Evolutionary conservation across 1,140 invertebrate species (phyloP), one percentile per base, ranked within the genome.

Genomic region (Mamestra configurata): DNA sequence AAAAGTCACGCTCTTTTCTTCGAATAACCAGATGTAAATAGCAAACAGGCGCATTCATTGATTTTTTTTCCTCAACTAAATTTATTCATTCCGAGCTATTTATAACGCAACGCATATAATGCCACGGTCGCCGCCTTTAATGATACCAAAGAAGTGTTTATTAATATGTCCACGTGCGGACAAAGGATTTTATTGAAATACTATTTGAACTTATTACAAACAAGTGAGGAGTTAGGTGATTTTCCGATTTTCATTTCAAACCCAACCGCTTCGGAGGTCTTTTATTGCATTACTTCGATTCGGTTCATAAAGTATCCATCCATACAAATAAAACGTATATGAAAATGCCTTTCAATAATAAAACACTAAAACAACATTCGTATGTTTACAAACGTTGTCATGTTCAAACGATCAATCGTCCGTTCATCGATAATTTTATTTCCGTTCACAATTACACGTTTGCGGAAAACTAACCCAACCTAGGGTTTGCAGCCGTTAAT

Each of bases 401-500:
- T 1, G 20, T 68, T 15, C 5, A 46, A 22, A 27, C 22, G 22
- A 49, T 49, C 66, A 27, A 70, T 27, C 15, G 66, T 70, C 40
- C 11, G 68, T 43, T 4, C 37, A 71, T 53, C 68, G 49, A 71
- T 71, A 51, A 71, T 51, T 71, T 71, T 57, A 57, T 73, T 57
- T 40, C 71, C 53, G 53, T 66, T 64, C 43, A 49, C 59, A 35
- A 77, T 78, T 73, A 77, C 59, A 84, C 59, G 71, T 57, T 77
- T 76, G 27, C 79, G 77, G 77, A 79, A 81, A 81, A 72, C 73
- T 77, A 71, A 78, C 46, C 59, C 24, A 53, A 40, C 53, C 27
- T 53, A 20, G 27, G 66, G 59, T 18, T 77, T 66, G 37, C 61
- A 77, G 61, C 77, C 71, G 55, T 77, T 83, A 79, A 81, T 84